Conservation (phyloP, 2,888 invertebrate species). For the Escarpia spicata region DNA sequence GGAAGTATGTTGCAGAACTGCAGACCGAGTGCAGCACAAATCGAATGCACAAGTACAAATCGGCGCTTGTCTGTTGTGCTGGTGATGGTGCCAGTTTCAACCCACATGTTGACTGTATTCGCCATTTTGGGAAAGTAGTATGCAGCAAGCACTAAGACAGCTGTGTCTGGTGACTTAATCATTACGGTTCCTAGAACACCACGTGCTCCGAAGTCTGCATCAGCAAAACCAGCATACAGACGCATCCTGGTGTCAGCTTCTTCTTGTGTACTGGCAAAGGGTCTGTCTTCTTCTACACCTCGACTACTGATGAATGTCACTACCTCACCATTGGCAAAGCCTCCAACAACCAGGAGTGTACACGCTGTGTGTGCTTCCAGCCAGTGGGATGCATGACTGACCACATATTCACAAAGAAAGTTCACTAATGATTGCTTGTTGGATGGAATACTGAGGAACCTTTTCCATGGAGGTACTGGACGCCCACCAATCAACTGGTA, state of each 20-base stretch:
- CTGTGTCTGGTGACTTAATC: conserved; percentile 17
- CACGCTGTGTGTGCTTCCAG: background rate
- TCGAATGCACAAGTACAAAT: background rate
- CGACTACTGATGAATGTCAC: background rate
- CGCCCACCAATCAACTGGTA: background rate
- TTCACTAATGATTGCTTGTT: background rate
- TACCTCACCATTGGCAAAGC: background rate
- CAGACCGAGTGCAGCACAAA: background rate
- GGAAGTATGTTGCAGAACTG: conserved; percentile 6
- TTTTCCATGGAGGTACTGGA: background rate
- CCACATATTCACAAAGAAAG: background rate
- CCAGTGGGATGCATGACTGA: background rate
- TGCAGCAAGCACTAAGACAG: background rate
- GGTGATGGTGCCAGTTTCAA: background rate
- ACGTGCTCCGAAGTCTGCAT: background rate
- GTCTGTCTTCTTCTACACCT: background rate
- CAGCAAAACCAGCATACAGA: background rate
- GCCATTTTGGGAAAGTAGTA: conserved; percentile 6
- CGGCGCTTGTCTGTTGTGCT: background rate
- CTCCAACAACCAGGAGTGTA: background rate
- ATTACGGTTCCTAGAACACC: background rate
- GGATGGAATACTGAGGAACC: background rate
- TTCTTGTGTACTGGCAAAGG: background rate
- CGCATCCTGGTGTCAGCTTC: conserved; percentile 9
- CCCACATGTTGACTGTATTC: background rate